A percentile compares a stretch with the other conserved stretches of the same genome.
Conservation (phyloP, 2,113 vertebrate species). For the Polyodon spathula region DNA sequence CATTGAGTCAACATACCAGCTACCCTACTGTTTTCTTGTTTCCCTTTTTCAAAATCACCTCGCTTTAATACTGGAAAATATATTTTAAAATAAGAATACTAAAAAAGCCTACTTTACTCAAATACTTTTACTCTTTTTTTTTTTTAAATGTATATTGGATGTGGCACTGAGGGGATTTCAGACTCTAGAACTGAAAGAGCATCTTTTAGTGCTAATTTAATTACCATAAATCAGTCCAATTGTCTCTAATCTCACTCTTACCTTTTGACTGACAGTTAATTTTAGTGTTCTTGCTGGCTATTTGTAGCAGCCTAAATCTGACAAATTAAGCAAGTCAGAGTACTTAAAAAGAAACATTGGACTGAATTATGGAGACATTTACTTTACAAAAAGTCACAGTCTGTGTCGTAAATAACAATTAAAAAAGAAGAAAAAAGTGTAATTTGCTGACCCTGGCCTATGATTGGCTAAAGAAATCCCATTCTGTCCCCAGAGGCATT, state of each 20-base stretch:
- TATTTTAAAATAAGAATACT: too few relatives aligned
- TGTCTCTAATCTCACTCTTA: background rate
- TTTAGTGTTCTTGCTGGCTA: background rate
- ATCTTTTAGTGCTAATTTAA: background rate
- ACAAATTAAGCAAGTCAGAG: slow-evolving; percentile 14
- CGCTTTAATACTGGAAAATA: background rate
- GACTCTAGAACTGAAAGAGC: background rate
- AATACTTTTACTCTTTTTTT: too few relatives aligned
- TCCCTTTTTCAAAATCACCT: background rate
- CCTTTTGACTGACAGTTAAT: background rate
- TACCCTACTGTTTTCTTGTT: background rate
- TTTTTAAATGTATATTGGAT: too few relatives aligned
- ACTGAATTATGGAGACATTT: background rate
- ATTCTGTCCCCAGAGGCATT: background rate
- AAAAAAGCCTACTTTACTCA: too few relatives aligned
- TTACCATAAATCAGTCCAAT: background rate
- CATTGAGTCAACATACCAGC: background rate
- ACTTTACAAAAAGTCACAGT: background rate
- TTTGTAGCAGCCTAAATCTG: background rate
- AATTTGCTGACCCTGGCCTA: background rate
- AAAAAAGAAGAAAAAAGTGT: background rate
- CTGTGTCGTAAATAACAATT: background rate
- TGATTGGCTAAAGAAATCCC: background rate
- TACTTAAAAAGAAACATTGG: slow-evolving; percentile 9
- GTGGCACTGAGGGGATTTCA: background rate